A percentile compares a stretch with the other conserved stretches of the same genome.
phyloP scores from a whole-genome alignment of 2,888 invertebrate species.

The Pyrrhosoma nymphula region DNA sequence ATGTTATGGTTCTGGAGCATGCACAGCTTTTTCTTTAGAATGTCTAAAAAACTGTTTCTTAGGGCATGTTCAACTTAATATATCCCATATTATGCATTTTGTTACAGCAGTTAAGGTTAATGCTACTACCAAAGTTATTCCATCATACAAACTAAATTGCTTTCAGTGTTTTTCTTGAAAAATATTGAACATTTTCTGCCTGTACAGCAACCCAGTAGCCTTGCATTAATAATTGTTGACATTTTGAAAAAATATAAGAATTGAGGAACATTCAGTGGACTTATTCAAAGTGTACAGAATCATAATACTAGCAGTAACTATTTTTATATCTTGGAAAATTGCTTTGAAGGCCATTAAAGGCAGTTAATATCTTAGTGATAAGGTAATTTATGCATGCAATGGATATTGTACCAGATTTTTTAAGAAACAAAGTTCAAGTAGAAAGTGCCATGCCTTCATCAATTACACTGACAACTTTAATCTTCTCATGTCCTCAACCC shows the following conservation, averaged over 20 bases:
- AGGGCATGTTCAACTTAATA: conserved; percentile 12
- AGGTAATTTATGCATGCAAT: too few relatives aligned
- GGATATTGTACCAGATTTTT: too few relatives aligned
- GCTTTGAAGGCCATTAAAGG: neutral
- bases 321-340: neutral
- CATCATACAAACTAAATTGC: neutral
- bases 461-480: too few relatives aligned
- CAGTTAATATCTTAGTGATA: neutral
- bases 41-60: neutral
- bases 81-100: conserved; percentile 21
- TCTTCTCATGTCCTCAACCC: too few relatives aligned
- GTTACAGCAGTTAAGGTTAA: neutral
- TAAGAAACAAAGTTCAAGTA: too few relatives aligned
- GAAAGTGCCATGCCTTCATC: too few relatives aligned
- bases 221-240: neutral
- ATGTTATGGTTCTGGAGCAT: conserved; percentile 3
- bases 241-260: neutral
- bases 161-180: conserved; percentile 20
- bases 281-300: neutral
- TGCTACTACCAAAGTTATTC: conserved; percentile 13
- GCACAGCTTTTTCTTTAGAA: conserved; percentile 28
- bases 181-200: conserved; percentile 17
- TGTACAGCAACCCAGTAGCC: conserved; percentile 31
- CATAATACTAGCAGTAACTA: neutral
- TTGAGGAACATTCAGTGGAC: conserved; percentile 14